Evolutionary conservation across 2,888 invertebrate genomes (phyloP), one percentile per base, ranked within the genome.

Genomic region (Tiliacea citrago): DNA sequence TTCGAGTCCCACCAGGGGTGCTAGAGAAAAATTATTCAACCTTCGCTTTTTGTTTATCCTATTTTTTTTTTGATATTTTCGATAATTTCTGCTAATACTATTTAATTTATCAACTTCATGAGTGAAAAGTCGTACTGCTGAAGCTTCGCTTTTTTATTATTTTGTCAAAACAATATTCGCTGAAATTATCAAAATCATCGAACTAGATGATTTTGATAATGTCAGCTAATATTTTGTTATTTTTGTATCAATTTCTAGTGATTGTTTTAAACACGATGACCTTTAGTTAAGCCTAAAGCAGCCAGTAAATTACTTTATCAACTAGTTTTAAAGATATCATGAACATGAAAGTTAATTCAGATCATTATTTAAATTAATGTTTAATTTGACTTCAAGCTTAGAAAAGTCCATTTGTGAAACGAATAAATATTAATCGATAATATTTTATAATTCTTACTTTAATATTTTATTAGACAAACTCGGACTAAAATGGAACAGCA

Each of bases 1-100:
- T 97, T 97, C 97, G 97, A 97, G 97, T 97, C 97, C 97, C 97
- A 63, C 13, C 65, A 63, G 24, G 24, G 13, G 49, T 47, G 29
- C 65, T 49, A 21, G 21, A 16, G 21, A 29, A 29, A 13, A 35
- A 2, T 29, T 65, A 0, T 63, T 1, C 13, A 21, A 13, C 7
- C 24, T 6, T 21, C 29, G 16, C 9, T 24, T 49, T 49, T 49
- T 35, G 16, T n/a, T 5, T 55, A 16, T 29, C 3, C 35, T 9
- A 4, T 12, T 13, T 2, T 24, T 10, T 16, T 24, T 24, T 24
- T 10, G 6, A 42, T 2, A n/a, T 62, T 45, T 45, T 24, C 4
- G 7, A 8, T 24, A 7, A 47, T 7, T 47, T 18, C 2, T 18
- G 18, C 45, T 18, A 16, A 45, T 18, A 18, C 7, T 18, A 18